Evolutionary conservation across 2,888 invertebrate genomes (phyloP), one percentile per base, ranked within the genome.

Genomic region (Rhogogaster chlorosoma): DNA sequence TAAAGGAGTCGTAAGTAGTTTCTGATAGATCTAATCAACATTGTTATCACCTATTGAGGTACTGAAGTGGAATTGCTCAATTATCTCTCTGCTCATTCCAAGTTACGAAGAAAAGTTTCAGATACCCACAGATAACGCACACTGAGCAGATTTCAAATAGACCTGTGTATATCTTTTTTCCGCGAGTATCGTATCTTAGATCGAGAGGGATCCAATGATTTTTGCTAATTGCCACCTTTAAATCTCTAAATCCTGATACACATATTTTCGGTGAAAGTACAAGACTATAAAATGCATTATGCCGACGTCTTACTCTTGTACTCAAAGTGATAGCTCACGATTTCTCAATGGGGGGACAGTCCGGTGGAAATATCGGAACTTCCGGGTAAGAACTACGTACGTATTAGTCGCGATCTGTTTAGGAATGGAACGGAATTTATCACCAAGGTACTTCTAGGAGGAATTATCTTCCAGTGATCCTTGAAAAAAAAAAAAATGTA

Each of bases 1-100:
- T 97, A 4, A 95, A 96, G 53, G 94, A 95, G 92, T 96, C 96
- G 97, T 97, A 93, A 94, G 95, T 93, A 86, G 2, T 45, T 42
- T 15, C 18, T 29, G n/a, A 26, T 15, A 32, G 7, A 67, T 67
- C 32, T 67, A 32, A 32, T 67, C 29, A 67, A 32, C 67, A 32
- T 18, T 7, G 9, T 22, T 7, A 57, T 22, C 7, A 6, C 22
- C 2, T 2, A 57, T 57, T 22, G 18, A 67, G 29, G 67, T 29
- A 15, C 22, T 29, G 26, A 64, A 64, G 5, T 15, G 9, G 26
- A 26, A 22, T 22, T 26, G 22, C 22, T 61, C 26, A 3, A 61
- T 61, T 61, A 61, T 61, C 26, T 49, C 9, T 26, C 9, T 61
- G 61, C 10, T 26, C 10, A 61, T 10, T 26, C 22, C 4, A 61